Base-by-base conservation (phyloP, 2,797 vertebrate species). In the Apogon talboti region DNA sequence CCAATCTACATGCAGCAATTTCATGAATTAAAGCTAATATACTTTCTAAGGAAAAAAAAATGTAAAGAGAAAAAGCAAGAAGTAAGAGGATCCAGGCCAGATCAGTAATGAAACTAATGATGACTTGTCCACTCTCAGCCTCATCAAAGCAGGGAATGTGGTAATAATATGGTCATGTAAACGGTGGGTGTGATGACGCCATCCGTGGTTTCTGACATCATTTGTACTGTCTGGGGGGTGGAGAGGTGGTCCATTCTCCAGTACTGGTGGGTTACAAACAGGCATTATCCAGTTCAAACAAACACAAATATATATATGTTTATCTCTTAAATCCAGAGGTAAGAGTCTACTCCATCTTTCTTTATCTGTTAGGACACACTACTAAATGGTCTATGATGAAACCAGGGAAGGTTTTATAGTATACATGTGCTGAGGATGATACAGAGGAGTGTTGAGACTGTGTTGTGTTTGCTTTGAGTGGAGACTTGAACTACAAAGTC, bases 41-140 rank as follows among this genome's bases (percentile, higher is more conserved):
- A n/a, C n/a, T n/a, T n/a, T n/a, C n/a, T n/a, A n/a, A n/a, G n/a
- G n/a, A n/a, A n/a, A n/a, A n/a, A n/a, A n/a, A n/a, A n/a, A n/a
- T n/a, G n/a, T n/a, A n/a, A n/a, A n/a, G n/a, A n/a, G 7, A 33
- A 33, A 7, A 33, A 33, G 7, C 30, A 33, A 33, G 8, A 2
- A 33, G 30, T 33, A 33, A 48, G 15, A 2, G 7, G 53, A 11
- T 18, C 58, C 24, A 28, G 51, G 60, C 59, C 37, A 59, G 47
- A 58, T 19, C 54, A 66, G 43, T 48, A 53, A n/a, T n/a, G 63
- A 19, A 57, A 40, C 43, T 54, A 14, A 47, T 71, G 56, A 74
- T 51, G 40, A 57, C 45, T 19, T 40, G 45, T 55, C 28, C n/a
- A n/a, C n/a, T n/a, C n/a, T n/a, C n/a, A n/a, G n/a, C n/a, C n/a